phyloP scores from a whole-genome alignment of 2,797 vertebrate species.

The Gobio occitaniae region DNA sequence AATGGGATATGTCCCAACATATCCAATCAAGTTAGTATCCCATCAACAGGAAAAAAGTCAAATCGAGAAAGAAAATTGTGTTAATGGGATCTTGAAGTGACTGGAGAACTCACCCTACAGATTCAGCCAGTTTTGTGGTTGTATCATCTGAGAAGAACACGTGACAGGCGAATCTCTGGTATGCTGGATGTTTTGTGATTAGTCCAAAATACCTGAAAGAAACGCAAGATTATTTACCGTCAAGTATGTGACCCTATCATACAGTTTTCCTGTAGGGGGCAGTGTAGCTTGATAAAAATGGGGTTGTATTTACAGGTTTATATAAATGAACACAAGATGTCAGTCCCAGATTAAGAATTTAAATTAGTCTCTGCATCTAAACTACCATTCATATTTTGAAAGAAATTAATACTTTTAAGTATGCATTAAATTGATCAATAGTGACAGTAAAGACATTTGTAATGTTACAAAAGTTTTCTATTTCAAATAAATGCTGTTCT shows the following conservation, averaged over 20 bases:
- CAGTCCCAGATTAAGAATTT: not conserved
- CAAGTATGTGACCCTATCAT: not conserved
- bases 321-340: not conserved
- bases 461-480: not conserved
- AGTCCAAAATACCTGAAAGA: conserved; percentile 93
- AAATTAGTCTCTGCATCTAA: not conserved
- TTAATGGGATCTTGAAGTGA: not conserved
- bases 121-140: conserved; percentile 89
- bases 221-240: not conserved
- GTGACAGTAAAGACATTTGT: too few species aligned
- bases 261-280: not conserved
- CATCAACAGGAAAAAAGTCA: not conserved
- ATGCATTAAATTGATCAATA: not conserved
- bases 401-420: not conserved
- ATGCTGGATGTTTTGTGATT: conserved; percentile 97
- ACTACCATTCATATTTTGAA: not conserved
- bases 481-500: not conserved
- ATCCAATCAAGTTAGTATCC: not conserved
- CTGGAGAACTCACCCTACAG: conserved; percentile 83
- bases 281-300: not conserved
- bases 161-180: conserved; percentile 96
- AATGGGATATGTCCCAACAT: too few species aligned
- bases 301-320: not conserved
- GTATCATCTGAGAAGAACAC: conserved; percentile 94
- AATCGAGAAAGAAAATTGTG: not conserved